Base-by-base conservation (phyloP, 2,888 invertebrate genomes). In the Drosophila gaucha region DNA sequence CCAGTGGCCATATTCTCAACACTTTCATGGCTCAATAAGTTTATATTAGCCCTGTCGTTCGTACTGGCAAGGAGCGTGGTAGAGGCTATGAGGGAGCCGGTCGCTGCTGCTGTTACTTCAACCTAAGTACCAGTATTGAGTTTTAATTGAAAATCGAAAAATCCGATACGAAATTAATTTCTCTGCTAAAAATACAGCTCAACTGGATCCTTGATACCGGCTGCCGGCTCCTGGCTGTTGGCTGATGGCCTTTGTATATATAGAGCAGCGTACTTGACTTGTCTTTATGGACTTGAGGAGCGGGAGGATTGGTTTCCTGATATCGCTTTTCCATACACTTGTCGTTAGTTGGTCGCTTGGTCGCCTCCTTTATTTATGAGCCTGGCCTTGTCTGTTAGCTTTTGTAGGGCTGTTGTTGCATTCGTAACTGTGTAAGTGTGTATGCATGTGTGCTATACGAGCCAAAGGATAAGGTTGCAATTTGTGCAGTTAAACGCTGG, bases 71-170 rank as follows among this genome's bases (percentile, higher is more conserved):
- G 39, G 43, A 22, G 44, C 41, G 38, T 16, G 38, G 24, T 24
- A 9, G 16, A 31, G 9, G 39, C 41, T 41, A 41, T 47, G 52
- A 43, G 20, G 14, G 24, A 47, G 44, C 24, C 51, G 38, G 36
- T 10, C 30, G 35, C 26, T 43, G 28, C 16, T 16, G 16, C 16
- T 43, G 26, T 39, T 62, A 47, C 44, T 51, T 31, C 67, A 54
- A 63, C 44, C 63, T 58, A 26, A 55, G 52, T 58, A 41, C 65
- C 52, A 71, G 76, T 77, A 88, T 85, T 77, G 80, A 77, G 82
- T 89, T 90, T 90, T 90, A 89, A 89, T 89, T 89, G 89, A 90
- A 90, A 89, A 89, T 88, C 79, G 86, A 84, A 86, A 83, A 86
- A 89, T 86, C 78, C 82, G 89, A 90, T 86, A 79, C 72, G 77